Base-by-base conservation (phyloP, 2,888 invertebrate species). In the Liodrosophila aerea region DNA sequence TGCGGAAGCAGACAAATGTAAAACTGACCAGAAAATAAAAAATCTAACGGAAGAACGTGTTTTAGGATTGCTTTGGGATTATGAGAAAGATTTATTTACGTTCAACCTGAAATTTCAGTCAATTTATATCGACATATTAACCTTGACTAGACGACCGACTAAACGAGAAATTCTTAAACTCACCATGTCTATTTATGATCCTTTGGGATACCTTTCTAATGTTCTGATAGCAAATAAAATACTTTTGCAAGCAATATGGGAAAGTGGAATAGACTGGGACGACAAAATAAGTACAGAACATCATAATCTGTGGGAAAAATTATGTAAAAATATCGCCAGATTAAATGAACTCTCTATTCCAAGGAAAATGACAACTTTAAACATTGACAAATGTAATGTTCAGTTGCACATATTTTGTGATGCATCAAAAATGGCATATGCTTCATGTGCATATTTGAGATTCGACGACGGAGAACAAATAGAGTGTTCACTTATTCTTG, bases 231-330 rank as follows among this genome's bases (percentile, higher is more conserved):
- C 12, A 4, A 30, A 47, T 11, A 47, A 39, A 22, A 46, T 36
- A 39, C 18, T 9, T 39, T n/a, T 18, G 1, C 18, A 39, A 18
- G 8, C 12, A 11, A 39, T 39, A 11, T 49, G 30, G 18, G 39
- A 49, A 8, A 49, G 47, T 16, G 47, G 47, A 7, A 30, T 39
- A 4, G 8, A 16, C 5, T 30, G 16, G 47, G 37, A 47, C 29
- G 47, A 39, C 7, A 8, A 47, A 8, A 37, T 47, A 7, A 47
- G 4, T 4, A 4, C 9, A 9, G 39, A 39, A 39, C n/a, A 18
- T 5, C 18, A n/a, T n/a, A 9, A 9, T n/a, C 1, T 31, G 9
- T 31, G 9, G 39, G 39, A 39, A 39, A 22, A 22, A 22, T 22
- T 22, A 22, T 22, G 22, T 22, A 22, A 22, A 22, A 22, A 22